Evolutionary conservation across 2,113 vertebrate species (phyloP).

Genomic region (Peromyscus leucopus): DNA sequence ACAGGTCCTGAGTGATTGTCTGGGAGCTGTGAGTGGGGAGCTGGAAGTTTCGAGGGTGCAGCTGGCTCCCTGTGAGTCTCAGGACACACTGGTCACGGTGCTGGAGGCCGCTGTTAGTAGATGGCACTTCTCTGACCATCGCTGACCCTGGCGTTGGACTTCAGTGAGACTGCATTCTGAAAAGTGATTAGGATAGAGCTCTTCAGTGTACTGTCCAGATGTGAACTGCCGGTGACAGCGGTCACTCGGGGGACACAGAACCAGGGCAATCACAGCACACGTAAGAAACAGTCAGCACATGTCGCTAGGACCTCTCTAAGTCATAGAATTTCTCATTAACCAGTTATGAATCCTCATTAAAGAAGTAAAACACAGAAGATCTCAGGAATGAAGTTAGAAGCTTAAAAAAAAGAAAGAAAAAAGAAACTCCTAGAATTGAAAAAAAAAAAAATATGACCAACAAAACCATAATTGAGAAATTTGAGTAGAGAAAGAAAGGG

Average conservation of each 20-base stretch:
- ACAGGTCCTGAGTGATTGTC: not conserved
- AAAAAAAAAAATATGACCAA: not conserved
- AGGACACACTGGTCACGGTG: accelerated
- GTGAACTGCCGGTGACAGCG: not conserved
- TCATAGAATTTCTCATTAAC: not conserved
- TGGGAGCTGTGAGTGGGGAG: not conserved
- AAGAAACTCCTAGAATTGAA: not conserved
- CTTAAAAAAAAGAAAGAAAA: not conserved
- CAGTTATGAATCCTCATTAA: not conserved
- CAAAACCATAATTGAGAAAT: not conserved
- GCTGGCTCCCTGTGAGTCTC: not conserved
- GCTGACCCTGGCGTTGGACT: not conserved
- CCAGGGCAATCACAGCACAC: not conserved
- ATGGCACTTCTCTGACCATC: accelerated
- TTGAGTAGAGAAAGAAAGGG: not conserved
- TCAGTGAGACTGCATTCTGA: not conserved
- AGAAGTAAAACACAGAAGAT: not conserved
- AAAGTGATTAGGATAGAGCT: not conserved
- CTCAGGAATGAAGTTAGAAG: not conserved
- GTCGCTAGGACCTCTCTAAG: not conserved
- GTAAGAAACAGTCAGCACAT: not conserved
- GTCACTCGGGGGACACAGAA: too few relatives aligned
- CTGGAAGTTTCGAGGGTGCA: not conserved
- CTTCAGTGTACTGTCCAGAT: not conserved
- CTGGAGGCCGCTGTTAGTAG: not conserved